Conservation (phyloP, 2,113 vertebrate species). For the Butorides virescens region DNA sequence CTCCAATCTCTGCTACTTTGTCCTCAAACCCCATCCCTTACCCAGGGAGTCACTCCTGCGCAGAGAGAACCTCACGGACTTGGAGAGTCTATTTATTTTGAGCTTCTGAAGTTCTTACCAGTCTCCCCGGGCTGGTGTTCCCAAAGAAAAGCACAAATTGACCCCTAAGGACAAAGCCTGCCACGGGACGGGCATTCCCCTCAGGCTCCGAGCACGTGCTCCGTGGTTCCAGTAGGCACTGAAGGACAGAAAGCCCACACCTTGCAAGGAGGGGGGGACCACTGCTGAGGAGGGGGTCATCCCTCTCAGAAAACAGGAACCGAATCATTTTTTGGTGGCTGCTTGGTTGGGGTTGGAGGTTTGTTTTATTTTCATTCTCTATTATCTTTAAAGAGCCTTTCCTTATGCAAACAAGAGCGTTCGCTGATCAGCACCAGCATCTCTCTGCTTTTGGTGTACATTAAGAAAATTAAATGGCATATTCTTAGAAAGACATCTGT, state of each 20-base stretch:
- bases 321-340: background rate
- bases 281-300: background rate
- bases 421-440: conserved; percentile 61
- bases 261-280: background rate
- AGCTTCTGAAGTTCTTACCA: background rate
- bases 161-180: background rate
- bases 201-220: background rate
- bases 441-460: conserved; percentile 65
- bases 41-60: background rate
- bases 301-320: conserved; percentile 53
- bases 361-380: background rate
- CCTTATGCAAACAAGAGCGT: conserved; percentile 58
- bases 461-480: conserved; percentile 76
- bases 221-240: background rate
- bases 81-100: background rate
- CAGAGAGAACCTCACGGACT: background rate
- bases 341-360: background rate
- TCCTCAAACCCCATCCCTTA: background rate
- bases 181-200: background rate
- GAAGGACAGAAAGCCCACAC: background rate
- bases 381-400: conserved; percentile 60
- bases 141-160: background rate
- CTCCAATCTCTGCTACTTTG: background rate
- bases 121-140: background rate
- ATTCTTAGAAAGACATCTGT: conserved; percentile 80